These are phyloP conservation scores for Tor tambroides DNA, from an alignment of 2,113 vertebrate genomes.

Conservation along the genomic window DNA sequence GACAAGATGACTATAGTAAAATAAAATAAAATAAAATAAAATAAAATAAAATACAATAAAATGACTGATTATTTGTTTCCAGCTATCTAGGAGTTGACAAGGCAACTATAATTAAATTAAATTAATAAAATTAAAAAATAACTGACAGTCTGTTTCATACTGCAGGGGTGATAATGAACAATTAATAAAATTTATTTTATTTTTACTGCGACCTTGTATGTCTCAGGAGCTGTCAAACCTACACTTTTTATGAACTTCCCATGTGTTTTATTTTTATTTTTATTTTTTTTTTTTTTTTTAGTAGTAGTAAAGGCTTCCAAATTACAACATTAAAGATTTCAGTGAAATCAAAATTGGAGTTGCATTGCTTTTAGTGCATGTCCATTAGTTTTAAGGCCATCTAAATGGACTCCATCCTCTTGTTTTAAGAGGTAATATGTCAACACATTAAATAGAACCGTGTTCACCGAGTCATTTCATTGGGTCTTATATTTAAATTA, in stretches of 20 bases:
- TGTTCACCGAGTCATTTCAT: background rate
- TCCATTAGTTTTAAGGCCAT: background rate
- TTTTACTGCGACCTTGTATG: background rate
- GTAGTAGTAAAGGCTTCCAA: background rate
- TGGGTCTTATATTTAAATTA: background rate
- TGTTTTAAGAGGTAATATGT: background rate
- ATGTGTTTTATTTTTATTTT: background rate
- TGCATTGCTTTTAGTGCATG: background rate
- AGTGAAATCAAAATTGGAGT: background rate
- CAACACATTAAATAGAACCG: background rate
- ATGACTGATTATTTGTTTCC: too few species aligned
- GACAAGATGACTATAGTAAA: too few species aligned
- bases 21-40: too few species aligned
- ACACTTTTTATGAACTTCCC: background rate
- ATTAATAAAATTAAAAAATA: too few species aligned
- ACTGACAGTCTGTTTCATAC: too few species aligned
- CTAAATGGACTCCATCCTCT: background rate
- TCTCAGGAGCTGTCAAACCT: background rate
- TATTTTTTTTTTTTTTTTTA: background rate
- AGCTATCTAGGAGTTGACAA: too few species aligned
- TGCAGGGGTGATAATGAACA: background rate
- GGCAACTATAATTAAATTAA: too few species aligned
- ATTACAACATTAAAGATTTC: background rate
- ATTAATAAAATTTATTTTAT: background rate
- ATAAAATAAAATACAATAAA: too few species aligned